Base-by-base conservation (phyloP, 2,797 vertebrate species). In the Danio albolineatus region DNA sequence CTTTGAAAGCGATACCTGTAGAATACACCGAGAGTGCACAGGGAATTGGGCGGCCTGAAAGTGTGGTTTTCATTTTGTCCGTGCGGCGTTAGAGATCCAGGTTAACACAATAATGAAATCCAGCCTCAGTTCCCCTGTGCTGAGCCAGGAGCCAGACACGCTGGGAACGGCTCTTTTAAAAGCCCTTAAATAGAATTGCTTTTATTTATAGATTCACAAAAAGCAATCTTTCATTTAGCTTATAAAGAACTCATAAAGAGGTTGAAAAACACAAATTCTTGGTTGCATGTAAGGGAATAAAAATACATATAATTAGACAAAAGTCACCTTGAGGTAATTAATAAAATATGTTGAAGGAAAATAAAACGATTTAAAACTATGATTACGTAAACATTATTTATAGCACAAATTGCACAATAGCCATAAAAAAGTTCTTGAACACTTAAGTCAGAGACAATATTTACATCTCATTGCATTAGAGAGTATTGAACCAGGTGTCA, bases 31-130 rank as follows among this genome's bases (percentile, higher is more conserved):
- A 66, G 72, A 79, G 83, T 71, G 80, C 78, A 59, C 7, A 71
- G 89, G 90, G 90, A 90, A 81, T 85, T 61, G 69, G 43, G 69
- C 78, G 76, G 75, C 88, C 85, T 84, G 87, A 84, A 87, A 89
- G 88, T 81, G 89, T 86, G 90, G 76, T 88, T 92, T 90, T 90
- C 89, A 90, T 92, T 92, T 91, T 85, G 64, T 86, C 65, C 46
- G 78, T 80, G 86, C 57, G 78, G 86, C 87, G 87, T 21, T 85
- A 87, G 85, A 85, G 86, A 91, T 92, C 88, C 89, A 87, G 90
- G 89, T 91, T 92, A 92, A 91, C 88, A 89, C 75, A 90, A 91
- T 90, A 92, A 92, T 91, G 88, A 89, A 85, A 91, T 57, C 86
- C 89, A 89, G 87, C 87, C 85, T 84, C 21, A 41, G 65, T 70